Base-by-base conservation (phyloP, 2,113 vertebrate species). In the Prionailurus viverrinus region DNA sequence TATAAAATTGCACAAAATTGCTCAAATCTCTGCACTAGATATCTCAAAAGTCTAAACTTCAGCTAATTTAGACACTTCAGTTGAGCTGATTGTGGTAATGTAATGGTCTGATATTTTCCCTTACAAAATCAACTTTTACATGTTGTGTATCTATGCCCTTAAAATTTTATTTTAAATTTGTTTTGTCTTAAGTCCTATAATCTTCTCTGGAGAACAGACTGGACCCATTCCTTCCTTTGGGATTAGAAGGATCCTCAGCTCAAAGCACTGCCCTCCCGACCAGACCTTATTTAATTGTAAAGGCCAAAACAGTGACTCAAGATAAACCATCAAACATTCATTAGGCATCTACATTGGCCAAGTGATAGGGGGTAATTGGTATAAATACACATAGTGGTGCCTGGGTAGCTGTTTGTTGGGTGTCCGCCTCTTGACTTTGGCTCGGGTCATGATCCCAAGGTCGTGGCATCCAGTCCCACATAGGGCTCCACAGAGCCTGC, bases 81-180 rank as follows among this genome's bases (percentile, higher is more conserved):
- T 45, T 68, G 33, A 63, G 41, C 55, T 96, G 48, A 89, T 33
- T 29, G 48, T 7, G 25, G 25, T 88, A 7, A 74, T 61, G 5
- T 36, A 89, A 79, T 36, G 13, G n/a, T 18, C 41, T 79, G 33
- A 51, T 45, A 41, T 33, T 66, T 82, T 89, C 33, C 33, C 93
- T 94, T 55, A 71, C 39, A 94, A 81, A 93, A 82, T 39, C 8
- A 45, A 33, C 58, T 92, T 86, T 65, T 71, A 95, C 83, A 79
- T 63, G 19, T 33, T 51, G 16, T 31, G 0, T 66, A 63, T 88
- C 78, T 87, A 25, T 69, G 25, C 53, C 53, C 12, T 86, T 87
- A 65, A 7, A 66, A 68, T 65, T 89, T 95, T 90, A 87, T 87
- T 97, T 84, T 51, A 79, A 45, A 73, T 69, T 55, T 65, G 9